Evolutionary conservation across 2,888 invertebrate species (phyloP), one percentile per base, ranked within the genome.

Genomic region (Cylindroiulus punctatus): DNA sequence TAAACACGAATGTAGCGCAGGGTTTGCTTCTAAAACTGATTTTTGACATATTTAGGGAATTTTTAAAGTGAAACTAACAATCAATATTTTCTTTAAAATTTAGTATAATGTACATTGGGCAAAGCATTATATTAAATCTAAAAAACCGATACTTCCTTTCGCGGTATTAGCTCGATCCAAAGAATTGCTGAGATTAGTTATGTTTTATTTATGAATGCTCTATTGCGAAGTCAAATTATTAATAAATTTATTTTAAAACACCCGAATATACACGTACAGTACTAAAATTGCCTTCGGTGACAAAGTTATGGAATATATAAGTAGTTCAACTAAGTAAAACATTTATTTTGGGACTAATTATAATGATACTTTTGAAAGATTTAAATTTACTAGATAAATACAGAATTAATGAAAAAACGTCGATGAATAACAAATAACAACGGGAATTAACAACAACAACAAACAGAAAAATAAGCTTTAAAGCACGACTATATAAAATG

Each of bases 241-340:
- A 76, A 76, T 76, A 76, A 76, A 30, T 76, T 76, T 76, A 76
- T 76, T 76, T 76, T 76, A 76, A 76, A 76, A 76, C 76, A 76
- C 76, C 30, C 76, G 76, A 76, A 76, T 76, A 76, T 76, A 76
- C n/a, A n/a, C n/a, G n/a, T n/a, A n/a, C 76, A 76, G 32, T 76
- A 76, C 76, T 76, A 76, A 76, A 76, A 76, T 76, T 76, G 76
- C 26, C 30, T 76, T 14, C 76, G 2, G 1, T 30, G 76, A 76
- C 30, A 76, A 30, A 76, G 26, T 30, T 5, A 30, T 30, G 76
- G 30, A 30, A 76, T 76, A 76, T 76, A 76, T 76, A 14, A 30
- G 26, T 76, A 76, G 30, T 76, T 76, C 76, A 76, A 76, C 76
- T 76, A 76, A 76, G 30, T 76, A 30, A 30, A 76, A 76, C 76